phyloP scores from a whole-genome alignment of 2,888 invertebrate genomes.

The Xanthorhoe spadicearia region DNA sequence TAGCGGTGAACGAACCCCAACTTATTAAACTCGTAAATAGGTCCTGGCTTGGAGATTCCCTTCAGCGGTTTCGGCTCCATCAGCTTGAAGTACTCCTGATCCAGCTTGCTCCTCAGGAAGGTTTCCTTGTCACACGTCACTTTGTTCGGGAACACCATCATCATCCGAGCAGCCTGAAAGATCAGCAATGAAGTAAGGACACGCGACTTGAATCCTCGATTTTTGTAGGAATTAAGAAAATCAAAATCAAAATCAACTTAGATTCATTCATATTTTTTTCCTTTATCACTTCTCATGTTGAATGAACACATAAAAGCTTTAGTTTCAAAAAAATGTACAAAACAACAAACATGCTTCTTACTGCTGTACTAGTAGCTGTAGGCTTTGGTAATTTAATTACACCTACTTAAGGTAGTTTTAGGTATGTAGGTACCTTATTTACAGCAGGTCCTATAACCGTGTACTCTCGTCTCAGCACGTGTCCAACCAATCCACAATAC shows the following conservation, averaged over 20 bases:
- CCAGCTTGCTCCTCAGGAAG: constrained; percentile 86
- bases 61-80: constrained; percentile 84
- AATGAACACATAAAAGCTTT: too few species aligned
- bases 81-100: constrained; percentile 84
- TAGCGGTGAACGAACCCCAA: constrained; percentile 19
- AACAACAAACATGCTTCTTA: too few species aligned
- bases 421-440: constrained; percentile 80
- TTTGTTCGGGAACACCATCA: constrained; percentile 85
- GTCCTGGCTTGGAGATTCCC: constrained; percentile 86
- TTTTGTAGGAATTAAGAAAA: too few species aligned
- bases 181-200: too few species aligned
- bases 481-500: constrained; percentile 91
- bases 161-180: constrained; percentile 85
- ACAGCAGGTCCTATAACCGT: constrained; percentile 90
- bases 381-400: too few species aligned
- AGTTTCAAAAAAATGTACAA: too few species aligned
- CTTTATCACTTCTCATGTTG: too few species aligned
- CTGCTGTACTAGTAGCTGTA: too few species aligned
- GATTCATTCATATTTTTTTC: too few species aligned
- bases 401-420: neutral
- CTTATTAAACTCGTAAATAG: constrained; percentile 85
- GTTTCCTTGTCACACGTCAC: constrained; percentile 88
- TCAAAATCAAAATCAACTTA: too few species aligned
- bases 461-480: constrained; percentile 88
- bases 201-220: too few species aligned